phyloP scores from a whole-genome alignment of 2,888 invertebrate species.

The Agrilus biguttatus region DNA sequence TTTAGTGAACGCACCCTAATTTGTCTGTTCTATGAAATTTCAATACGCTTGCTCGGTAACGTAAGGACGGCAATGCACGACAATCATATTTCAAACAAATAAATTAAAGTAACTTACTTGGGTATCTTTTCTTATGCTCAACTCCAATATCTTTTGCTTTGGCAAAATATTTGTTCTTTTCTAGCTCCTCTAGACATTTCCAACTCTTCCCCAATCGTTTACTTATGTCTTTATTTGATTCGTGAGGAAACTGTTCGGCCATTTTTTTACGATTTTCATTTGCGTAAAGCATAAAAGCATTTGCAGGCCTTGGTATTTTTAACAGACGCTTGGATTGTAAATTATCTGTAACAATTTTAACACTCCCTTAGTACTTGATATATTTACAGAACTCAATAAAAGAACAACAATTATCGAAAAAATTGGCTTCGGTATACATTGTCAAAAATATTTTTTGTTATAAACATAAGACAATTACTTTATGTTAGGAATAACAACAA shows the following conservation, averaged over 20 bases:
- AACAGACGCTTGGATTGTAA: no score
- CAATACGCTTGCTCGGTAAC: neutral
- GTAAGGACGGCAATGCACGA: constrained; percentile 2
- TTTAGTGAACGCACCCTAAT: no score
- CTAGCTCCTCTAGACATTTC: constrained; percentile 38
- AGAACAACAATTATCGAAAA: no score
- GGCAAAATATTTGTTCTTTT: constrained; percentile 39
- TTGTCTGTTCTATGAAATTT: neutral
- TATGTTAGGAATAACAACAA: no score
- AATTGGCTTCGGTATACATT: no score
- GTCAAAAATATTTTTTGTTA: no score
- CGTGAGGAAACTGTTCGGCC: constrained; percentile 38
- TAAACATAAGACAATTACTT: no score
- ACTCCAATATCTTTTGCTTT: constrained; percentile 39
- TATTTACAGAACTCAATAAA: no score
- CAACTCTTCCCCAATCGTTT: constrained; percentile 42
- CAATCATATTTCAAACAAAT: constrained; percentile 3
- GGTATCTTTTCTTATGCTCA: constrained; percentile 47
- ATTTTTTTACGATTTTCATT: constrained; percentile 44
- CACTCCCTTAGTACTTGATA: no score
- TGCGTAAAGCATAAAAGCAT: constrained; percentile 50
- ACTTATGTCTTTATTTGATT: constrained; percentile 48
- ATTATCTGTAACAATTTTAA: no score
- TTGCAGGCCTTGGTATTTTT: constrained; percentile 45
- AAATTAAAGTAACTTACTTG: constrained; percentile 29